These are phyloP conservation scores for Idaea dimidiata DNA, from an alignment of 2,888 invertebrate species.

Conservation along the genomic window DNA sequence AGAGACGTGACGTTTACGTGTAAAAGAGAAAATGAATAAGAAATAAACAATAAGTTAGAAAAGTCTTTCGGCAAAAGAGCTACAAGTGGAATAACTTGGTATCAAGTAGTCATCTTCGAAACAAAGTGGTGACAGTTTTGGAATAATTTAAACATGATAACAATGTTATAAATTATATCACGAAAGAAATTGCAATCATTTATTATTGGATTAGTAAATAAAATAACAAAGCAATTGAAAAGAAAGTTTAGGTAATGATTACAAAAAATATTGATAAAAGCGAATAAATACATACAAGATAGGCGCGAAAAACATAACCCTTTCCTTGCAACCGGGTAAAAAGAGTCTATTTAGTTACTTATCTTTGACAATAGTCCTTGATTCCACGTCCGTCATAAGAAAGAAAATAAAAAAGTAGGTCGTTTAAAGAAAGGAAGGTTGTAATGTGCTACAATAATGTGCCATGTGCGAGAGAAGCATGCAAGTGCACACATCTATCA, in stretches of 20 bases:
- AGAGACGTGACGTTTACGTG: neutral
- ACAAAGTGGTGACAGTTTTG: neutral
- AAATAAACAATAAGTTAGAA: neutral
- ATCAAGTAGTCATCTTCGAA: neutral
- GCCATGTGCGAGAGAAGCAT: slow-evolving; percentile 20
- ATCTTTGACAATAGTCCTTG: neutral
- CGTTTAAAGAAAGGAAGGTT: slow-evolving; percentile 7
- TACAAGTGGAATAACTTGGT: neutral
- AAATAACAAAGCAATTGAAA: slow-evolving; percentile 16
- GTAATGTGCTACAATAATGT: slow-evolving; percentile 12
- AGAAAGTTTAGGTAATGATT: slow-evolving; percentile 10
- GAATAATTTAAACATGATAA: neutral
- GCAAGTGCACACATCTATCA: slow-evolving; percentile 64
- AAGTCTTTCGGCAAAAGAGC: neutral
- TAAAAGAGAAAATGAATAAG: neutral
- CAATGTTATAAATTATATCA: neutral
- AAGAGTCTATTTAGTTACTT: neutral
- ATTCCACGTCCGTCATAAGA: neutral
- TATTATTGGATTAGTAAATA: neutral
- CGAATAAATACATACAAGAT: no score
- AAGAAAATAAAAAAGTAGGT: slow-evolving; percentile 6
- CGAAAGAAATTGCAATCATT: neutral
- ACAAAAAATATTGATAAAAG: neutral
- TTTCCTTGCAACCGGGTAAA: no score
- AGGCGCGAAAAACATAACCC: no score